Base-by-base conservation (phyloP, 2,113 vertebrate genomes). In the Brachirus orientalis region DNA sequence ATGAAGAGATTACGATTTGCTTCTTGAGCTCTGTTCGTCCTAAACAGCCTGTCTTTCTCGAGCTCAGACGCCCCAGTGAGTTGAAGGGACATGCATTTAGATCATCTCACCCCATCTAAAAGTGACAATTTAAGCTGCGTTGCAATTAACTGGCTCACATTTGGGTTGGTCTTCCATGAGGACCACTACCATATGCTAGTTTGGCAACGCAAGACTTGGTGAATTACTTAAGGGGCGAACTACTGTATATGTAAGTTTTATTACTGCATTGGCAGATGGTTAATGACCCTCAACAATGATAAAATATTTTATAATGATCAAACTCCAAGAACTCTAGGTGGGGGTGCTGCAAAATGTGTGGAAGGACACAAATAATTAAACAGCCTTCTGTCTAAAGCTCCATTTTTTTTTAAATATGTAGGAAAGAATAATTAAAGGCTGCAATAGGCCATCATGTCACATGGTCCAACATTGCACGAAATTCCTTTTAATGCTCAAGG, bases 281-380 rank as follows among this genome's bases (percentile, higher is more conserved):
- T 89, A 89, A 90, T 86, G 85, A 86, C 67, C 63, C 65, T 77
- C 58, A 80, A 69, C 80, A 77, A 86, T 85, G 83, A 86, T 82
- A 77, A 81, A 88, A 84, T 63, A 74, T 79, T 74, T 88, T 77
- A 75, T 87, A 85, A 89, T 81, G 73, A 84, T 69, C 74, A 72
- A 72, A 83, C 40, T 65, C 38, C 0, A 37, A 62, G 41, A 69
- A 78, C 54, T 73, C 35, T 28, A 28, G 22, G 22, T 28, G 22
- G 22, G 22, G 22, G 28, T 18, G 69, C 69, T 62, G 58, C 41
- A 51, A 74, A 54, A 79, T 70, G 80, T 56, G 57, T 18, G 38
- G 45, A 65, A 48, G 51, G 59, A 69, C 69, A 75, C 63, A 67
- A 73, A 85, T 84, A 48, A 85, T 84, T 80, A 52, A 72, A 57